Evolutionary conservation across 2,888 invertebrate species (phyloP).

Genomic region (Maniola hyperantus): DNA sequence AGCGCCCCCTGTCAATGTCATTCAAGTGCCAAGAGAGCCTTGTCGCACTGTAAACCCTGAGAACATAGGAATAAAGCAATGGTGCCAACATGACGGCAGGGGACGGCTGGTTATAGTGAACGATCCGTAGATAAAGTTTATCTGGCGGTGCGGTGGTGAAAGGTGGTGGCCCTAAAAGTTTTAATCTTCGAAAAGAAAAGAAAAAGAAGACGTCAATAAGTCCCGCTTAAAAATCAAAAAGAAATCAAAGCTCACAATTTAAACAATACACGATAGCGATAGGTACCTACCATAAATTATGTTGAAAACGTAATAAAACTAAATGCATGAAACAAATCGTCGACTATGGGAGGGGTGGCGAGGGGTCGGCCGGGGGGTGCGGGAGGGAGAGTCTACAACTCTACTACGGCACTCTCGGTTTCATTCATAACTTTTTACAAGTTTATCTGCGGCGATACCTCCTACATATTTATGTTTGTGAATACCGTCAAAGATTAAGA

Average conservation of each 20-base stretch:
- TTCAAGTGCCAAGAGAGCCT: no score
- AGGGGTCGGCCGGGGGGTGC: conserved; percentile 41
- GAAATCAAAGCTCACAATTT: conserved; percentile 35
- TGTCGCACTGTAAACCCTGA: no score
- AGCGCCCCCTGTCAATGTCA: no score
- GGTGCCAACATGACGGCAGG: no score
- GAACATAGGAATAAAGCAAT: no score
- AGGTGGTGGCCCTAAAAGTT: no score
- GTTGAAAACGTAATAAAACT: conserved; percentile 76
- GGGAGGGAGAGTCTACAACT: conserved; percentile 67
- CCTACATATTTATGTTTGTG: conserved; percentile 81
- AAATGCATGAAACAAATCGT: conserved; percentile 77
- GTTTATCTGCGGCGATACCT: conserved; percentile 80
- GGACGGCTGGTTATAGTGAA: no score
- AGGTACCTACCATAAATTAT: conserved; percentile 70
- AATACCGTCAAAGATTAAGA: conserved; percentile 63
- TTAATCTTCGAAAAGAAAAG: conserved; percentile 6
- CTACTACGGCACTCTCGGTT: conserved; percentile 81
- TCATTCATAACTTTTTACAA: conserved; percentile 84
- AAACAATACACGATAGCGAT: conserved; percentile 41
- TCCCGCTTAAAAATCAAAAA: conserved; percentile 22
- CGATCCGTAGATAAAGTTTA: no score
- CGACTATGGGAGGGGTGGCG: conserved; percentile 50
- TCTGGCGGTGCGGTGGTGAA: no score
- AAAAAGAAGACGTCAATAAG: conserved; percentile 14